Base-by-base conservation (phyloP, 30 jellyfish, hydroid and myxozoan genomes). In the Aurelia aurita region DNA sequence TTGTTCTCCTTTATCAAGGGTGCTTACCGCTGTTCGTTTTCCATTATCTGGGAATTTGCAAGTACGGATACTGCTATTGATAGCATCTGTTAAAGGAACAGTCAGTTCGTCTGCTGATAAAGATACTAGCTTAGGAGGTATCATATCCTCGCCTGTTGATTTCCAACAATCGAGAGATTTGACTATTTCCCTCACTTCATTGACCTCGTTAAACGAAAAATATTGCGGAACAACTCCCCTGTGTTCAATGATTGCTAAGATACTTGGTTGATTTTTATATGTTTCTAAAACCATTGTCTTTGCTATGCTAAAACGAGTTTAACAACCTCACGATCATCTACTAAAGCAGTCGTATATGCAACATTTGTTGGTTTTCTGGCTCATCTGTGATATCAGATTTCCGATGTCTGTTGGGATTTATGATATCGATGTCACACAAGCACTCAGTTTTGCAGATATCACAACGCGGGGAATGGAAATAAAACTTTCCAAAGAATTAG, bases 51-150 rank as follows among this genome's bases (percentile, higher is more conserved):
- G 9, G 59, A 47, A 47, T 47, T 53, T 3, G 2, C 7, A 53
- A 53, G 20, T 8, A 53, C 3, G 3, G 3, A 53, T 53, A 2
- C 9, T 53, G 64, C 64, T 8, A 20, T 53, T 8, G 64, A 53
- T 53, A 8, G 7, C 64, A 8, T 2, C 3, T 53, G 64, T 8
- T 8, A 8, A 8, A 53, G 3, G 64, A 2, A 3, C 7, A 53
- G 3, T 3, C 64, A 3, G 64, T 3, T 2, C 6, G 64, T 8
- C 64, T 3, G 64, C 64, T 53, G 64, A 53, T 53, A 53, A 53
- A 53, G 64, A 53, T 53, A 53, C 64, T 53, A 53, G 64, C 64
- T 53, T 53, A 53, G 64, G 64, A 53, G 64, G 64, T 53, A 53
- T 53, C 64, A 53, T 53, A 53, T 53, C 64, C 64, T 20, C 64